phyloP scores from a whole-genome alignment of 1,140 invertebrate genomes.

The Pogonognathellus flavescens region DNA sequence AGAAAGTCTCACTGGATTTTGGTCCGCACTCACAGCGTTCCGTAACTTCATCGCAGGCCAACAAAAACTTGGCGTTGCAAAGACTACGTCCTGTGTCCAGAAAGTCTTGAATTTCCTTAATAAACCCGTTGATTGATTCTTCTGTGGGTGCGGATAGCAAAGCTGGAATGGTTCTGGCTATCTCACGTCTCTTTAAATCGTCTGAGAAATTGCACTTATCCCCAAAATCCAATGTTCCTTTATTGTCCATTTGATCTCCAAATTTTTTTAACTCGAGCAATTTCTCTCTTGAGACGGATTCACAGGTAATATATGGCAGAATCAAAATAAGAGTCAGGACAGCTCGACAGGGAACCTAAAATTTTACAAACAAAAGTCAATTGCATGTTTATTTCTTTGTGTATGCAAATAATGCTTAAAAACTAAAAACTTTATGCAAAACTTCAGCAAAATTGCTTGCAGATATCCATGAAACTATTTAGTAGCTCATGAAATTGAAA shows the following conservation, averaged over 20 bases:
- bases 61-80: constrained; percentile 16
- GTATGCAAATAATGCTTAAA: too few species aligned
- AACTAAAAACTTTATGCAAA: too few species aligned
- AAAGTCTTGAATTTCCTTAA: constrained; percentile 23
- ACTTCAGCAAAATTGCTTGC: too few species aligned
- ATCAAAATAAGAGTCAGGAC: background rate
- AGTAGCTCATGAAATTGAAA: too few species aligned
- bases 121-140: constrained; percentile 18
- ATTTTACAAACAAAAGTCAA: background rate
- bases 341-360: background rate
- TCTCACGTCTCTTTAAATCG: constrained; percentile 18
- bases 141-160: constrained; percentile 4
- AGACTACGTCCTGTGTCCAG: constrained; percentile 13
- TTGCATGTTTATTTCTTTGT: too few species aligned
- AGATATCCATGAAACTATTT: too few species aligned
- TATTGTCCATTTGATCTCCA: constrained; percentile 32
- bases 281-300: constrained; percentile 21
- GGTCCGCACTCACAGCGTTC: constrained; percentile 16
- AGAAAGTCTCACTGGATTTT: constrained; percentile 7
- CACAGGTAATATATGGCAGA: constrained; percentile 12
- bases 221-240: constrained; percentile 13
- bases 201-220: constrained; percentile 11
- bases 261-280: background rate
- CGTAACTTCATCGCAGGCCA: constrained; percentile 19
- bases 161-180: constrained; percentile 7